Conservation (phyloP, 2,888 invertebrate genomes). For the Eupithecia pulchellata region DNA sequence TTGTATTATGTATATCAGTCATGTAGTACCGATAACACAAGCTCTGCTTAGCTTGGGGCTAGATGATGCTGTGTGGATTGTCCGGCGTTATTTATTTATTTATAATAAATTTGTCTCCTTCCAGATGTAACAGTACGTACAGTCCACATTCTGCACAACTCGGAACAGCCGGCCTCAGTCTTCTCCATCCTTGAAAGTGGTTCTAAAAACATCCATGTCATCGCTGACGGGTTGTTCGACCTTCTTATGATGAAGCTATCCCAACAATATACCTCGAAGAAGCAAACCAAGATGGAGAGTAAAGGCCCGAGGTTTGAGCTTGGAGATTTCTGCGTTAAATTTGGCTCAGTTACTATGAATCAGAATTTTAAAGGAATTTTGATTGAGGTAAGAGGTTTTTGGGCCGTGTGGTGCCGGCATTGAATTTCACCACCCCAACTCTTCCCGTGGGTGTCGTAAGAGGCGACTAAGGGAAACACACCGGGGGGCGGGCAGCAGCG, state of each 20-base stretch:
- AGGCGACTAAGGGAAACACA: too few relatives aligned
- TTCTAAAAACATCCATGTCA: slow-evolving; percentile 93
- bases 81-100: too few relatives aligned
- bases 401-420: too few relatives aligned
- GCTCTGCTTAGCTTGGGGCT: too few relatives aligned
- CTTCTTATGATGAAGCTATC: slow-evolving; percentile 95
- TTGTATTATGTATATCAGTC: too few relatives aligned
- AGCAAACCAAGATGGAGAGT: slow-evolving; percentile 94
- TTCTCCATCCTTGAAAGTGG: slow-evolving; percentile 96
- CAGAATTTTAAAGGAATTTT: slow-evolving; percentile 97
- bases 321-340: slow-evolving; percentile 96
- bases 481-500: too few relatives aligned
- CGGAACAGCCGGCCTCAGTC: slow-evolving; percentile 97
- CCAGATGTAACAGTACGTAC: slow-evolving; percentile 87
- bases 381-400: slow-evolving; percentile 88
- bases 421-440: too few relatives aligned
- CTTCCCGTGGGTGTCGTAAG: too few relatives aligned
- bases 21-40: too few relatives aligned
- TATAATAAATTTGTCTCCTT: neutral
- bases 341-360: slow-evolving; percentile 96
- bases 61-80: too few relatives aligned
- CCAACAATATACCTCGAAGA: slow-evolving; percentile 94
- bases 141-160: slow-evolving; percentile 97
- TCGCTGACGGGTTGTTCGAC: slow-evolving; percentile 96
- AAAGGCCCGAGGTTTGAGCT: slow-evolving; percentile 95